Conservation (phyloP, 2,797 vertebrate species). For the Scolopax rusticola region DNA sequence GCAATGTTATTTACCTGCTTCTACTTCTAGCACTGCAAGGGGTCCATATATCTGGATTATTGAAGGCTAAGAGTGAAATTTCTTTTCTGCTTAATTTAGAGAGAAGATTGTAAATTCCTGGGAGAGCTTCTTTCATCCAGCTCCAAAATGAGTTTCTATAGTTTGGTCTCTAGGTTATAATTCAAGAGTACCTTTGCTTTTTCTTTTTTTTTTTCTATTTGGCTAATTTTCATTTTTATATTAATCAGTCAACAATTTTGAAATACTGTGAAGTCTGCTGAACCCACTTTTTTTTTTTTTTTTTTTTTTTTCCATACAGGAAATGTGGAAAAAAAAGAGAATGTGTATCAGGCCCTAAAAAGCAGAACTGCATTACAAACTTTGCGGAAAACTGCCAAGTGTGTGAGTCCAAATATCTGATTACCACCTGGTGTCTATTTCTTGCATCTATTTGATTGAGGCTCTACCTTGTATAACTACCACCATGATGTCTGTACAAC, state of each 20-base stretch:
- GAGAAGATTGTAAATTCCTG: not conserved
- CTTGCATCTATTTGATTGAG: not conserved
- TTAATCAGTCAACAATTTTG: not conserved
- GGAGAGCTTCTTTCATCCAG: not conserved
- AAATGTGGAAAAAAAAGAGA: not conserved
- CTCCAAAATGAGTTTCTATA: not conserved
- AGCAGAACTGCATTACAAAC: not conserved
- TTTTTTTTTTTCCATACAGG: not conserved
- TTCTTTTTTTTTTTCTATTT: not conserved
- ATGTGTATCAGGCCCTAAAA: not conserved
- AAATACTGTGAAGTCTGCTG: not conserved
- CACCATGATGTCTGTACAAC: not conserved
- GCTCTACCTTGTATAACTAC: not conserved
- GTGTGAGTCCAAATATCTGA: not conserved
- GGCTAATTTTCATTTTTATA: not conserved
- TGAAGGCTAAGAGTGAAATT: not conserved
- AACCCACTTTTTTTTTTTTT: not conserved
- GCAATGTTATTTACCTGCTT: not conserved
- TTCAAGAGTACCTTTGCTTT: not conserved
- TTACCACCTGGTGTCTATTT: not conserved
- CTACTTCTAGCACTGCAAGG: not conserved
- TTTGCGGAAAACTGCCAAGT: not conserved
- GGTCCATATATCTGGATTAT: not conserved
- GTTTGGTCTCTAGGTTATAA: not conserved
- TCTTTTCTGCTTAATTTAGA: not conserved